Evolutionary conservation across 2,797 vertebrate genomes (phyloP).

Genomic region (Protosalanx chinensis): DNA sequence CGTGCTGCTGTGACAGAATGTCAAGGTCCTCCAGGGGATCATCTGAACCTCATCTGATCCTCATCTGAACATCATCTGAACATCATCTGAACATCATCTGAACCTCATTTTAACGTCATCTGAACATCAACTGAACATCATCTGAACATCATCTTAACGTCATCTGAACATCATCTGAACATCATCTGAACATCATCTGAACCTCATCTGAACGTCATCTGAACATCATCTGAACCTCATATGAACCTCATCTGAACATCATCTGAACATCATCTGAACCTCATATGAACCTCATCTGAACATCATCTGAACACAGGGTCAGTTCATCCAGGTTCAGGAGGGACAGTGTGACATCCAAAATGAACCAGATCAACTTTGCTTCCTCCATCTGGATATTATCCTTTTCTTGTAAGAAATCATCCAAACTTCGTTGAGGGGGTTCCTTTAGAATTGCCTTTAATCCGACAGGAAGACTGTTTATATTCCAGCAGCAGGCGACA

Average conservation of each 20-base stretch:
- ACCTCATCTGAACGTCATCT: too few species aligned
- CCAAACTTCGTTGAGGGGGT: slow-evolving; percentile 6
- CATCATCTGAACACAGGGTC: slow-evolving; percentile 39
- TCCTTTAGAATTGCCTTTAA: slow-evolving; percentile 48
- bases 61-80: too few species aligned
- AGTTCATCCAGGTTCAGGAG: slow-evolving; percentile 37
- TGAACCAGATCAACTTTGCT: slow-evolving; percentile 79
- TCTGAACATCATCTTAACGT: too few species aligned
- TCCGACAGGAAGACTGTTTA: slow-evolving; percentile 17
- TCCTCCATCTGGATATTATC: slow-evolving; percentile 48
- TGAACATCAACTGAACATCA: too few species aligned
- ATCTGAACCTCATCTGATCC: too few species aligned
- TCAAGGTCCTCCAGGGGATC: slow-evolving; percentile 23
- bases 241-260: too few species aligned
- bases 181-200: too few species aligned
- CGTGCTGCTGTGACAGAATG: slow-evolving; percentile 18
- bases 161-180: too few species aligned
- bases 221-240: too few species aligned
- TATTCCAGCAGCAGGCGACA: slow-evolving; percentile 9
- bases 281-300: slow-evolving; percentile 33
- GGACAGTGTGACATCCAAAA: slow-evolving; percentile 63
- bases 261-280: too few species aligned
- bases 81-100: too few species aligned
- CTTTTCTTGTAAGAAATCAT: slow-evolving; percentile 10
- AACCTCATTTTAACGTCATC: too few species aligned